A percentile compares a stretch with the other conserved stretches of the same genome.
phyloP scores from a whole-genome alignment of 2,113 vertebrate species.

The Mionectes macconnelli region DNA sequence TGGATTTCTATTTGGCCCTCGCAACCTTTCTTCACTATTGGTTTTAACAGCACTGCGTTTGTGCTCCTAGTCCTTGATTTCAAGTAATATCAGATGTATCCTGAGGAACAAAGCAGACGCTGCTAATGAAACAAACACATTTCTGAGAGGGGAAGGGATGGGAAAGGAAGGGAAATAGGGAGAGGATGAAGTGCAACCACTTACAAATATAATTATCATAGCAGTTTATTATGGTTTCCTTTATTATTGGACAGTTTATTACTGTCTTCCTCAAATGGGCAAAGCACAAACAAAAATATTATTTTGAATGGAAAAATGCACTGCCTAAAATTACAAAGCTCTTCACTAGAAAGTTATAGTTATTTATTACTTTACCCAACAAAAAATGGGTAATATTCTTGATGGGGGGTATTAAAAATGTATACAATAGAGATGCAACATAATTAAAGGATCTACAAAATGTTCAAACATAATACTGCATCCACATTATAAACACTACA shows the following conservation, averaged over 20 bases:
- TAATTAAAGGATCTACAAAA: background rate
- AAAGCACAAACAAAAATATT: background rate
- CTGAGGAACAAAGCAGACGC: background rate
- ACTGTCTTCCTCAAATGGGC: background rate
- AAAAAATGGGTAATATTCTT: background rate
- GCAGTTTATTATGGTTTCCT: background rate
- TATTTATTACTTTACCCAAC: background rate
- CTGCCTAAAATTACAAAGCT: background rate
- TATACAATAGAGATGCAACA: background rate
- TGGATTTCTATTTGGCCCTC: background rate
- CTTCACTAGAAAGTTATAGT: background rate
- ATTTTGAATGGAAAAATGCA: background rate
- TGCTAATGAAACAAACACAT: background rate
- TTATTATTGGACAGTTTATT: no score
- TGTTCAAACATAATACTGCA: background rate
- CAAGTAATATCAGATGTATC: background rate
- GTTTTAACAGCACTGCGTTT: background rate
- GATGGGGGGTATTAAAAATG: background rate
- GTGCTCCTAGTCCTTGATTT: background rate
- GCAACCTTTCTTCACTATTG: background rate
- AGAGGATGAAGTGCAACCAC: background rate
- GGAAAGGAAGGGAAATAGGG: background rate
- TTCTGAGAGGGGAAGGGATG: background rate
- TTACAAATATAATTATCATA: background rate
- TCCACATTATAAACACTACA: background rate